These are phyloP conservation scores for Thecocarcelia acutangulata DNA, from an alignment of 2,888 invertebrate species.

Conservation along the genomic window DNA sequence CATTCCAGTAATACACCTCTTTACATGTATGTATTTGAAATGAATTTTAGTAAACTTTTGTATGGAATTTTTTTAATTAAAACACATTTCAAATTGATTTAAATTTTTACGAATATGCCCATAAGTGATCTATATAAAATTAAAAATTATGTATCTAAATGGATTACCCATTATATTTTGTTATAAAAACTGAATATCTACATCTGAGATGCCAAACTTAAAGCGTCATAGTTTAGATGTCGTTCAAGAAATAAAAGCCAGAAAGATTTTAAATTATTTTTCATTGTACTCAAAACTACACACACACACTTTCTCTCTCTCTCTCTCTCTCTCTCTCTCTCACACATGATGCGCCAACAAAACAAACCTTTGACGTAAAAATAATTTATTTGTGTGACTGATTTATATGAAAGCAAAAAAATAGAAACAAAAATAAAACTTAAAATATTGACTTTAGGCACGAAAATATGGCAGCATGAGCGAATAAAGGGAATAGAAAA, in stretches of 20 bases:
- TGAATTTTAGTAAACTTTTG: too few relatives aligned
- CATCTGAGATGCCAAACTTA: constrained; percentile 33
- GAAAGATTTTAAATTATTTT: constrained; percentile 41
- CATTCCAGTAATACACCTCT: too few relatives aligned
- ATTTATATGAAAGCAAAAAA: constrained; percentile 45
- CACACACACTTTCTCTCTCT: not conserved
- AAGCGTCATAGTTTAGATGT: constrained; percentile 53
- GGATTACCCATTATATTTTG: too few relatives aligned
- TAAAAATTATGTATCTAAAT: too few relatives aligned
- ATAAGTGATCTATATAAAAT: too few relatives aligned
- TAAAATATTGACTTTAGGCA: constrained; percentile 52
- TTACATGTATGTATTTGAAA: too few relatives aligned
- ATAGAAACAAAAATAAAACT: constrained; percentile 1
- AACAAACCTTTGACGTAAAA: constrained; percentile 63
- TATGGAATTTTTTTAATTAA: too few relatives aligned
- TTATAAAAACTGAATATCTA: not conserved
- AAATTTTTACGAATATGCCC: too few relatives aligned
- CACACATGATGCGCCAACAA: not conserved
- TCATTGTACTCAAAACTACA: constrained; percentile 9
- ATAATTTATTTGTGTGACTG: constrained; percentile 53
- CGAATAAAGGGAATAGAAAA: not conserved
- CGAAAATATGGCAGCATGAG: constrained; percentile 46
- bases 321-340: not conserved
- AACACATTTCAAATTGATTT: too few relatives aligned
- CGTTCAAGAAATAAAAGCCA: constrained; percentile 21